Evolutionary conservation across 2,888 invertebrate genomes (phyloP), one percentile per base, ranked within the genome.

Genomic region (Slavum lentiscoides): DNA sequence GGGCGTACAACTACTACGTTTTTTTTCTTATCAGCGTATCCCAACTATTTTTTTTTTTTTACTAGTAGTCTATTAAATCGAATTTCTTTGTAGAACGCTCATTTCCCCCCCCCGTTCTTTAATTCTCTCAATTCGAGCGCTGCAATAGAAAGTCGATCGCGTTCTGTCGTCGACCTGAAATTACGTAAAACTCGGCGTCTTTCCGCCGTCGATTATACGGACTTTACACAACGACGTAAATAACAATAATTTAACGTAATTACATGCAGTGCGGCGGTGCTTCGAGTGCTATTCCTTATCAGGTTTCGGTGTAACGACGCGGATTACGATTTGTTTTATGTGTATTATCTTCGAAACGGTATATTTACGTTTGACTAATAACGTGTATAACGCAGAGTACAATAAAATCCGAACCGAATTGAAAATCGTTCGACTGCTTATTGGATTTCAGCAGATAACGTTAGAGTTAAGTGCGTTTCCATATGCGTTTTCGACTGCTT

Each of bases 331-430:
- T 80, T 80, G 8, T n/a, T 66, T 30, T 30, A 30, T 30, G 30
- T 30, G 30, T 70, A 80, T 55, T 70, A 70, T 80, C 77, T 70
- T 55, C 61, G 21, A 55, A 49, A 62, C 17, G 70, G 30, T 30
- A 30, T 80, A 55, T 80, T 80, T 64, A 80, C 70, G 23, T 80
- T 80, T 72, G 70, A 55, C 77, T 70, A 72, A 80, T 62, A 80
- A 30, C 1, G 4, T 30, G 4, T 30, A 4, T 30, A 30, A 30
- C 30, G 30, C 39, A 39, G n/a, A 5, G 70, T 80, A 70, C 39
- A 69, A 80, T 80, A 80, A 80, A 80, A 80, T 72, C 77, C 77
- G 39, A 55, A 80, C 69, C 61, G 49, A 80, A 80, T 80, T 70
- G n/a, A 43, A 77, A 70, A 80, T 62, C 70, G 39, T 80, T 62